Conservation (phyloP, 2,113 vertebrate genomes). For the Oxyura jamaicensis region DNA sequence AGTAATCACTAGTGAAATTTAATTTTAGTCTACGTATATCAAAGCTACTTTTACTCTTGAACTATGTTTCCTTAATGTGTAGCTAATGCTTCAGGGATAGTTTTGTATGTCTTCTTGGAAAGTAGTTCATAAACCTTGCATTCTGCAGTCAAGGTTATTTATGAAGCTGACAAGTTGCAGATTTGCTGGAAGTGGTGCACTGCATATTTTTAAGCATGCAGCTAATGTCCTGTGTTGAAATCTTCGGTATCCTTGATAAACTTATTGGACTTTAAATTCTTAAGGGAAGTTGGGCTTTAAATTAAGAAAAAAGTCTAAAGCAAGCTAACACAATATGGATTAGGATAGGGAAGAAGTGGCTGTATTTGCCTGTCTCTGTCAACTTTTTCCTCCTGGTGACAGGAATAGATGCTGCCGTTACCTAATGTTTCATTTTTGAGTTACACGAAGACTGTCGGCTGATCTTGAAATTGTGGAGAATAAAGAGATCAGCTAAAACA, state of each 20-base stretch:
- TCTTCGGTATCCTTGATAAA: background rate
- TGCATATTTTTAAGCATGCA: background rate
- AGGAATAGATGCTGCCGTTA: background rate
- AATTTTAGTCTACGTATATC: background rate
- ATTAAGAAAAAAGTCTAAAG: background rate
- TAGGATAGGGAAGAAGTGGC: rapidly evolving
- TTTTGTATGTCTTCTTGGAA: background rate
- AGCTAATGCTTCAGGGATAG: background rate
- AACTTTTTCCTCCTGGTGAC: background rate
- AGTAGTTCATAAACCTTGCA: background rate
- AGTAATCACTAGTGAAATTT: background rate
- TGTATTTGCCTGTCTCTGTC: background rate
- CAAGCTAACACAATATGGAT: background rate
- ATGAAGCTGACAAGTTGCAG: background rate
- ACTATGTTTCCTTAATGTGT: background rate
- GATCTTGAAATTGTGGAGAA: background rate
- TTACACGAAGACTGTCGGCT: background rate
- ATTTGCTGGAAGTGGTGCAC: background rate
- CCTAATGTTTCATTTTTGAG: background rate
- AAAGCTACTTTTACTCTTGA: background rate
- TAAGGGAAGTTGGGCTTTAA: background rate
- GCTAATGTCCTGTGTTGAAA: background rate
- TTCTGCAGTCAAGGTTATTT: background rate
- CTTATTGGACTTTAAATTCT: background rate
- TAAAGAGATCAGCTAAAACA: background rate